Evolutionary conservation across 2,113 vertebrate genomes (phyloP).

Genomic region (Eublepharis macularius): DNA sequence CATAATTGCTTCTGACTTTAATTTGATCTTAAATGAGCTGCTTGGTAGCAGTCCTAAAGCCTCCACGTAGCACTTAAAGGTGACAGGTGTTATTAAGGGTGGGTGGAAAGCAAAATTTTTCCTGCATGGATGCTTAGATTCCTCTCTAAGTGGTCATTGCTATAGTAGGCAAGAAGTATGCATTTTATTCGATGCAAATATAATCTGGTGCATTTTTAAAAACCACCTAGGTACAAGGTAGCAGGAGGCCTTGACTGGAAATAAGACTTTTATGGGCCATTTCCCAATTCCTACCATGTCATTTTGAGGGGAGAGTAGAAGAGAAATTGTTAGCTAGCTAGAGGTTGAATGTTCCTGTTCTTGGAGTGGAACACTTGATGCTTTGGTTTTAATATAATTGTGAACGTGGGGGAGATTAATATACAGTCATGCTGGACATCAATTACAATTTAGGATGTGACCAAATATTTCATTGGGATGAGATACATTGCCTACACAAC

Average conservation of each 20-base stretch:
- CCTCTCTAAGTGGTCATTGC: conserved; percentile 6
- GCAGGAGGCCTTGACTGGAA: neutral
- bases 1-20: conserved; percentile 42
- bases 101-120: conserved; percentile 23
- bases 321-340: neutral
- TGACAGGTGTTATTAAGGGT: conserved; percentile 23
- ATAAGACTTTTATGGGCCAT: neutral
- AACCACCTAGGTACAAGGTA: neutral
- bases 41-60: conserved; percentile 5
- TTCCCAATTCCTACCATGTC: conserved; percentile 15
- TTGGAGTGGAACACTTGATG: conserved; percentile 5
- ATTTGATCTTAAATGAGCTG: conserved; percentile 47
- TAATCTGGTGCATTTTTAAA: conserved; percentile 2
- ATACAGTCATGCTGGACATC: neutral
- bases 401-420: neutral
- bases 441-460: conserved; percentile 27
- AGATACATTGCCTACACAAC: conserved; percentile 15
- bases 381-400: neutral
- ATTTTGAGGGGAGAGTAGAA: neutral
- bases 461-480: neutral
- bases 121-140: conserved; percentile 27
- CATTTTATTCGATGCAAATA: conserved; percentile 20
- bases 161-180: neutral
- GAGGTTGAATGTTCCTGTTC: neutral
- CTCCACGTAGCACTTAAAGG: conserved; percentile 30